Base-by-base conservation (phyloP, 2,113 vertebrate species). In the Erythrocercus mccallii region DNA sequence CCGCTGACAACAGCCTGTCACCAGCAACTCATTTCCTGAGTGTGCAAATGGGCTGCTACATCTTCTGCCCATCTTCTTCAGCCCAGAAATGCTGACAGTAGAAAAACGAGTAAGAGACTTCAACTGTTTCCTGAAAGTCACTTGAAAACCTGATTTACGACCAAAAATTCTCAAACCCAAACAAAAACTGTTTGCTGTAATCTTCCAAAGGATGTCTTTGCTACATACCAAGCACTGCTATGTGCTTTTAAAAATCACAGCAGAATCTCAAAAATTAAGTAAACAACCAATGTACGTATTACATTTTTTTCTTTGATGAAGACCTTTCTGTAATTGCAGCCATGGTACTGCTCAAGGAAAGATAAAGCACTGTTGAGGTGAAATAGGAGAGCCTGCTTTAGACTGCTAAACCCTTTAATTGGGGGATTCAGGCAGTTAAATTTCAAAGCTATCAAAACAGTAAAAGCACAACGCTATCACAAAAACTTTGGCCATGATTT, bases 381-480 rank as follows among this genome's bases (percentile, higher is more conserved):
- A 69, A 89, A 80, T 24, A 87, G 31, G 10, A 91, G 24, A 82
- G 28, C 6, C 61, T 78, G 40, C 30, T 84, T 65, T 78, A 96
- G 28, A 83, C 65, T 95, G 69, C 37, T 78, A 85, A 96, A 77
- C 9, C 37, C 13, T 90, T 91, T 69, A 89, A 81, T 6, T 81
- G 62, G 15, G 53, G n/a, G 79, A 93, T 86, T 95, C 79, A 88
- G 42, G 27, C 71, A 84, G 64, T 57, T 81, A 85, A 90, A 96
- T 97, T 98, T 98, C 97, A 98, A 98, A 98, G 97, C 94, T 96
- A 96, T 96, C 88, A 74, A 86, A 86, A 90, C 45, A 94, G 54
- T 60, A 56, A 82, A 91, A 94, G 73, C 68, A 98, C 71, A 92
- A 90, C 45, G 79, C 88, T 90, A 91, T 74, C 44, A 17, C 61